Evolutionary conservation across 2,888 invertebrate genomes (phyloP), one percentile per base, ranked within the genome.

Genomic region (Pyrochroa serraticornis): DNA sequence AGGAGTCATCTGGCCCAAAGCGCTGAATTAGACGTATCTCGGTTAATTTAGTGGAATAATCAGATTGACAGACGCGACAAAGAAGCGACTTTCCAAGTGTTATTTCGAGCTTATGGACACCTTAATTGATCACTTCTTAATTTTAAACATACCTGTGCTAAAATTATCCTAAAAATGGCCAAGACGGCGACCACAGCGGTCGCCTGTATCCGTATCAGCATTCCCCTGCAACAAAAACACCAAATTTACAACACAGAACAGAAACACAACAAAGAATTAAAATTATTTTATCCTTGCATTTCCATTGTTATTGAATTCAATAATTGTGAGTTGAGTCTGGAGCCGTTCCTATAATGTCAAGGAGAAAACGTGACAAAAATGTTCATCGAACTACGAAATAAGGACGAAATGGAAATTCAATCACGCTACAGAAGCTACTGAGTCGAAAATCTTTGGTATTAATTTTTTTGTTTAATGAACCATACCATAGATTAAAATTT

Each of bases 201-300:
- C 87, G 87, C 85, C 85, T 83, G 80, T 83, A 86, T 83, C 84
- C 88, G 85, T 84, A 87, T 87, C 85, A 88, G 83, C 89, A 89
- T 89, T 81, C 85, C 78, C 83, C 88, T 88, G 85, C 66, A 82
- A 85, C 80, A 80, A 83, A 77, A 80, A 72, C 77, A 71, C 75
- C 72, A 69, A 71, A 74, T 41, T 34, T 8, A n/a, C 9, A 41
- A 48, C 51, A 47, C 51, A 41, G 37, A 34, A 31, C 7, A 7
- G 38, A 43, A 50, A 30, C 22, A 33, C 36, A 5, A 34, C 13
- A 44, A 38, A 45, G 9, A 48, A 13, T 31, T 10, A 35, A 48
- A 46, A 36, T 47, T 30, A 38, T 31, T 32, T 12, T 31, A 38
- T 7, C 39, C 48, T 48, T 48, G 48, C 38, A 12, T 38, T 9